phyloP scores from a whole-genome alignment of 1,140 invertebrate genomes.

The Ceratina australensis region DNA sequence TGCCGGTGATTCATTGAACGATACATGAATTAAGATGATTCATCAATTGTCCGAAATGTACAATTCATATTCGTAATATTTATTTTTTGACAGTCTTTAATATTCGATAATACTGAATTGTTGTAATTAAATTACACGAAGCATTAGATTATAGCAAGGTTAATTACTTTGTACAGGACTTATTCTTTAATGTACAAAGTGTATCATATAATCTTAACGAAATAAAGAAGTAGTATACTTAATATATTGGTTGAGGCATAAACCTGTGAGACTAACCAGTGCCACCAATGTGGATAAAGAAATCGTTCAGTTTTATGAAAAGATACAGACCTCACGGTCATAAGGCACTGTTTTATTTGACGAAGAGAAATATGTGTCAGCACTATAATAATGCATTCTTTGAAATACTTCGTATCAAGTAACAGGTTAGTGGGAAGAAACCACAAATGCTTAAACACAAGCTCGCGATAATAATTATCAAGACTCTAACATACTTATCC shows the following conservation, averaged over 20 bases:
- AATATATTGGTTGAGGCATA: too few species aligned
- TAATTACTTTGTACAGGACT: too few species aligned
- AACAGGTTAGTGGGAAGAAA: background rate
- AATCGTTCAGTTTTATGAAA: background rate
- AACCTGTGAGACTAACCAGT: background rate
- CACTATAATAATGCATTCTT: background rate
- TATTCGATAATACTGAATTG: too few species aligned
- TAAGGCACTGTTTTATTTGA: background rate
- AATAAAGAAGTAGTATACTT: too few species aligned
- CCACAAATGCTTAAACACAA: background rate
- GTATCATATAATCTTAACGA: too few species aligned
- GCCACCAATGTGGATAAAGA: background rate
- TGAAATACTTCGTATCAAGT: background rate
- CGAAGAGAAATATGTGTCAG: background rate
- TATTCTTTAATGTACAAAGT: too few species aligned
- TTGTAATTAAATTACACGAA: too few species aligned
- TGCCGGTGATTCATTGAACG: background rate
- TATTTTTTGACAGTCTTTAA: too few species aligned
- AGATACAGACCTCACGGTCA: background rate
- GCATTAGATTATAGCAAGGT: too few species aligned
- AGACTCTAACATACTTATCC: too few species aligned
- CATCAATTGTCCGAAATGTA: background rate
- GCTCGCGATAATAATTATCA: background rate
- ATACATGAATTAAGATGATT: background rate
- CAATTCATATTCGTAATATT: too few species aligned